A percentile compares a stretch with the other conserved stretches of the same genome.
Conservation (phyloP, 2,888 invertebrate species). For the Merodon equestris region DNA sequence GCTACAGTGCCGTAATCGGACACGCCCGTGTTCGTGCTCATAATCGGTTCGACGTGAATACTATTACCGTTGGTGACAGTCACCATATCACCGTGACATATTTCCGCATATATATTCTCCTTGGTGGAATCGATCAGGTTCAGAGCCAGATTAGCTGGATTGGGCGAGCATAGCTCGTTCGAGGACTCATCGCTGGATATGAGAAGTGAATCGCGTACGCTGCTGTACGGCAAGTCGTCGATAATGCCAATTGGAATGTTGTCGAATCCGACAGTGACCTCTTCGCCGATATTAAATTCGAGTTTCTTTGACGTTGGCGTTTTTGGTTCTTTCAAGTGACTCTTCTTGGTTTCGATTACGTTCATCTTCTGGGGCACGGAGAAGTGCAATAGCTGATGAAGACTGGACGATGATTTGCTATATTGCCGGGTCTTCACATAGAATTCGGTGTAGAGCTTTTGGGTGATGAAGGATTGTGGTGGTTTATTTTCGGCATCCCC, state of each 20-base stretch:
- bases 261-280: conserved; percentile 72
- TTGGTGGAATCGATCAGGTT: conserved; percentile 76
- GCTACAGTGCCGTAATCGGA: conserved; percentile 48
- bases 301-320: conserved; percentile 67
- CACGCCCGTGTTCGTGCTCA: conserved; percentile 39
- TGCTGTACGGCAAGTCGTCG: conserved; percentile 85
- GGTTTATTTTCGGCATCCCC: conserved; percentile 73
- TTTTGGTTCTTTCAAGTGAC: conserved; percentile 72
- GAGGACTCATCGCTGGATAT: conserved; percentile 73
- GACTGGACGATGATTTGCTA: conserved; percentile 83
- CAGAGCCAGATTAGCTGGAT: conserved; percentile 69
- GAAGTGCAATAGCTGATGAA: conserved; percentile 79
- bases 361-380: conserved; percentile 79
- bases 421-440: conserved; percentile 85
- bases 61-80: conserved; percentile 26
- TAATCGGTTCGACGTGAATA: conserved; percentile 46
- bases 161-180: conserved; percentile 60
- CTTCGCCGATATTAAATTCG: conserved; percentile 74
- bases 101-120: conserved; percentile 87
- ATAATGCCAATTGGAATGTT: conserved; percentile 76
- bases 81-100: conserved; percentile 79
- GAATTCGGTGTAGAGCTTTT: conserved; percentile 85
- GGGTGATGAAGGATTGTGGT: conserved; percentile 84
- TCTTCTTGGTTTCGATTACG: conserved; percentile 80
- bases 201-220: conserved; percentile 84